Conservation (phyloP, 1,140 invertebrate species). For the Paralvinella palmiformis region DNA sequence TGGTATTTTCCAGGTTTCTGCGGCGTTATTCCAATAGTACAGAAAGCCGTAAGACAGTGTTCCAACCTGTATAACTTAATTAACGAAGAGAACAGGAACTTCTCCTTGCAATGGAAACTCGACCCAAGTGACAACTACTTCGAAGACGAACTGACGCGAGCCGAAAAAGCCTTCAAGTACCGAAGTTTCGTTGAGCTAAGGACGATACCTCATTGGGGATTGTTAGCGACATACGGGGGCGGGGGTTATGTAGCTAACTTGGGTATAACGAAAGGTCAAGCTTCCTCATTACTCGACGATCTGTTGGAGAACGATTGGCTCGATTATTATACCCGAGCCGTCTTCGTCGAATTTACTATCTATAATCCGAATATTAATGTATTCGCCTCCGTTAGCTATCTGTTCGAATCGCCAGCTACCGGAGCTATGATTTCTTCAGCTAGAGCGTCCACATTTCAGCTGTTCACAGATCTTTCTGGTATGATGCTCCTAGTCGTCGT, state of each 20-base stretch:
- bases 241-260: constrained; percentile 24
- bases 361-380: constrained; percentile 66
- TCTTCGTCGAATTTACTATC: constrained; percentile 62
- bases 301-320: constrained; percentile 59
- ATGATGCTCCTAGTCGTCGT: constrained; percentile 13
- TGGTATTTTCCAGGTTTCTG: too few relatives aligned
- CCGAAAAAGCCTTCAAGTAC: too few relatives aligned
- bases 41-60: not conserved
- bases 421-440: constrained; percentile 56
- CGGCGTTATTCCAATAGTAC: not conserved
- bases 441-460: constrained; percentile 10
- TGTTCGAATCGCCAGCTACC: constrained; percentile 60
- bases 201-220: not conserved
- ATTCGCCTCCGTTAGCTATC: constrained; percentile 53
- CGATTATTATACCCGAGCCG: constrained; percentile 54
- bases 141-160: too few relatives aligned
- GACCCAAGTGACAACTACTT: too few relatives aligned
- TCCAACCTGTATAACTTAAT: not conserved
- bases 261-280: constrained; percentile 3
- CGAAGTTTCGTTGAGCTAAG: not conserved
- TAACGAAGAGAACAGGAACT: not conserved
- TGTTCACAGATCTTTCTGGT: constrained; percentile 16
- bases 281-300: not conserved
- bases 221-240: constrained; percentile 13
- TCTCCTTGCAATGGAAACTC: not conserved